Conservation (phyloP, 1,140 invertebrate species). For the Bombus superbus region DNA sequence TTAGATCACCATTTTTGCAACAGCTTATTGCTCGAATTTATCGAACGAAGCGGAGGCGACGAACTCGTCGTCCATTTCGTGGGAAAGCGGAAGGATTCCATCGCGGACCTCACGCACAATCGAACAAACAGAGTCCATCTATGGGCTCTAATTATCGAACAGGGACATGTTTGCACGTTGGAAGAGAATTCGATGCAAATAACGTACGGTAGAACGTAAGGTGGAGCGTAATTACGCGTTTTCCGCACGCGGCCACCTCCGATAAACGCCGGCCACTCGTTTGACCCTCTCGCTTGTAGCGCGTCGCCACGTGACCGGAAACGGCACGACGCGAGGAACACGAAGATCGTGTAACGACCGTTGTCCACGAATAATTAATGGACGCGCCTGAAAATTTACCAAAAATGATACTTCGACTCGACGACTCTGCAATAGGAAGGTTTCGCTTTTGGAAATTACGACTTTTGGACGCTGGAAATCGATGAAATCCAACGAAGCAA, state of each 20-base stretch:
- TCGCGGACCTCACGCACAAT: neutral
- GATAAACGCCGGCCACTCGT: conserved; percentile 66
- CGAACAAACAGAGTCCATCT: conserved; percentile 47
- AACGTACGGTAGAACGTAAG: conserved; percentile 20
- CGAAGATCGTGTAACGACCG: conserved; percentile 36
- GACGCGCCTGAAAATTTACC: neutral
- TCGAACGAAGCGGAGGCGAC: neutral
- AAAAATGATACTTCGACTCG: neutral
- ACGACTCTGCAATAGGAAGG: no score
- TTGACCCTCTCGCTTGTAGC: conserved; percentile 64
- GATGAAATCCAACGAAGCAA: no score
- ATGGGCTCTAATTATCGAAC: conserved; percentile 41
- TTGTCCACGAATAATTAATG: conserved; percentile 53
- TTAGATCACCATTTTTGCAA: neutral
- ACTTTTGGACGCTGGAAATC: no score
- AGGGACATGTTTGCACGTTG: conserved; percentile 39
- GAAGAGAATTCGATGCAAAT: conserved; percentile 40
- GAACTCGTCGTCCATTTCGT: conserved; percentile 6
- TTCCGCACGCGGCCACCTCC: conserved; percentile 74
- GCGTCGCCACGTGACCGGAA: conserved; percentile 77
- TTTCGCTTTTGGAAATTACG: no score
- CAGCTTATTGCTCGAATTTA: neutral
- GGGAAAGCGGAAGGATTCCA: conserved; percentile 59
- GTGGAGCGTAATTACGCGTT: conserved; percentile 71
- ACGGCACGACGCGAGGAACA: conserved; percentile 1